Conservation (phyloP, 2,113 vertebrate genomes). For the Sitta europaea region DNA sequence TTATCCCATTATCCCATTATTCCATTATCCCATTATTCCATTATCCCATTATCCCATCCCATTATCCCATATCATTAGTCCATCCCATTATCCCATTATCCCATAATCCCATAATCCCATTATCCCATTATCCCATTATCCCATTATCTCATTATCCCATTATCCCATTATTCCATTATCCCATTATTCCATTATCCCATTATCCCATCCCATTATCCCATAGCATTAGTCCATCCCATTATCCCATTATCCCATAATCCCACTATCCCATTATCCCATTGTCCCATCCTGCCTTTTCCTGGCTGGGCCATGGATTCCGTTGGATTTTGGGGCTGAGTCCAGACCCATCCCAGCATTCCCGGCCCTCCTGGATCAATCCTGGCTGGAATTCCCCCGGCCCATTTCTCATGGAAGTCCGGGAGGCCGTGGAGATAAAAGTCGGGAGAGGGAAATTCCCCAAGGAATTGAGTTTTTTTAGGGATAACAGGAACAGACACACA, state of each 20-base stretch:
- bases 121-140: too few relatives aligned
- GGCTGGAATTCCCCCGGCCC: neutral
- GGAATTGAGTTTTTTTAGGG: neutral
- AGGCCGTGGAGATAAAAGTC: fast-evolving
- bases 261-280: too few relatives aligned
- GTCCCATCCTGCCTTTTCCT: neutral
- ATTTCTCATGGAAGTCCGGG: neutral
- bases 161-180: too few relatives aligned
- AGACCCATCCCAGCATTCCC: neutral
- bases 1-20: neutral
- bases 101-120: too few relatives aligned
- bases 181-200: too few relatives aligned
- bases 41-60: too few relatives aligned
- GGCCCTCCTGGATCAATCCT: neutral
- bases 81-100: too few relatives aligned
- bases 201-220: too few relatives aligned
- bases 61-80: neutral
- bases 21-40: too few relatives aligned
- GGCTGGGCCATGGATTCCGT: neutral
- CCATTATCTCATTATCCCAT: too few relatives aligned
- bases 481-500: neutral
- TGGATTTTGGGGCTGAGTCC: neutral
- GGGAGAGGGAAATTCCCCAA: neutral
- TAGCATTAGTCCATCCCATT: too few relatives aligned
- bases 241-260: neutral